Evolutionary conservation across 2,888 invertebrate genomes (phyloP), one percentile per base, ranked within the genome.

Genomic region (Oeneis ivallda): DNA sequence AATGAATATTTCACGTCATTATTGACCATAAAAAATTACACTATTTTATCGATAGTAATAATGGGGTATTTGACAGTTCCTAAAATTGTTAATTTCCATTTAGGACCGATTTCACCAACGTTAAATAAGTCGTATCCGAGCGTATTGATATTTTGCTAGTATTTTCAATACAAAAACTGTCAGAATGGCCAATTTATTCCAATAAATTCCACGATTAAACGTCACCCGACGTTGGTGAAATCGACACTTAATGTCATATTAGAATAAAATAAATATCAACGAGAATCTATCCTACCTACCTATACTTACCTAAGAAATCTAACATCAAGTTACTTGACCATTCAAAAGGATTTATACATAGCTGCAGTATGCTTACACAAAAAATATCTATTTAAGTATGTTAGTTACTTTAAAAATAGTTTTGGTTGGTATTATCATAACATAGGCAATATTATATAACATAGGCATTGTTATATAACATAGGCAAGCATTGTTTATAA

Each of bases 21-120:
- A 39, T 64, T 69, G 64, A 69, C 61, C 58, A 59, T 52, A 61
- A 49, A 62, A 52, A 66, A 62, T 66, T 34, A 58, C 61, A 64
- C 60, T 64, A 64, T 56, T 62, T 57, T 17, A 19, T 64, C 57
- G 58, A 41, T 26, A n/a, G n/a, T n/a, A 59, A 11, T 62, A 61
- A 64, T 69, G 41, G 49, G 57, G 41, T 58, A 59, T 59, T 59
- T 59, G 59, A 59, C 47, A 49, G 47, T 59, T 59, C 57, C 57
- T 57, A 57, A 32, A 26, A 26, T 13, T 45, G 5, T 49, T 19
- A 17, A 49, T 47, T 9, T 17, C 8, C 26, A 26, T 26, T 2
- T n/a, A n/a, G n/a, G n/a, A n/a, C n/a, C n/a, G n/a, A n/a, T n/a
- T n/a, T n/a, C n/a, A n/a, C n/a, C n/a, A n/a, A n/a, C n/a, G n/a